Evolutionary conservation across 2,888 invertebrate genomes (phyloP).

Genomic region (Cataglyphis rosenhaueri): DNA sequence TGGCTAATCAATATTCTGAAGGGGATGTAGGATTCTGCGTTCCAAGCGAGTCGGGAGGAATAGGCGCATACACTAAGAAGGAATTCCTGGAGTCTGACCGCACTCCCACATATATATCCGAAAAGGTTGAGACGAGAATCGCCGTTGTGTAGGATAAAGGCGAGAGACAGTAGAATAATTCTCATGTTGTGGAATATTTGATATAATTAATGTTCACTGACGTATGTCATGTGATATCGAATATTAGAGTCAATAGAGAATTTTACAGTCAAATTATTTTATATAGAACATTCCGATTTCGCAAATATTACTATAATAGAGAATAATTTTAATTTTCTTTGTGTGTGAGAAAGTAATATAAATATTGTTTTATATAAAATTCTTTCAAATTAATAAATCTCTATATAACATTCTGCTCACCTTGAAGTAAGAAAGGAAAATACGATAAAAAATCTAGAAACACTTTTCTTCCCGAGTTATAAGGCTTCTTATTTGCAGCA

Average conservation of each 20-base stretch:
- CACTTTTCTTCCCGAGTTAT: not conserved
- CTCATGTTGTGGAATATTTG: not conserved
- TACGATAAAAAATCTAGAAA: not conserved
- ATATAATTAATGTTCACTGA: conserved; percentile 9
- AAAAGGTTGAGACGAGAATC: conserved; percentile 48
- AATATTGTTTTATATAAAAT: not conserved
- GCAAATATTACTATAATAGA: not conserved
- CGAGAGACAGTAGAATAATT: not conserved
- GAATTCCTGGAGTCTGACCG: conserved; percentile 66
- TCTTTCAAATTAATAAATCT: not conserved
- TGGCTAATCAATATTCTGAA: conserved; percentile 84
- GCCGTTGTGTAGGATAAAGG: not conserved
- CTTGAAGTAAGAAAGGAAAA: not conserved
- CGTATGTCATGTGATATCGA: not conserved
- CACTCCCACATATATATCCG: conserved; percentile 33
- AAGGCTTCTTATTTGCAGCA: not conserved
- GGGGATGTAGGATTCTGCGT: conserved; percentile 44
- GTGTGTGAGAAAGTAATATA: not conserved
- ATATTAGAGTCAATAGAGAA: not conserved
- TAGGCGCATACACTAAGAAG: conserved; percentile 52
- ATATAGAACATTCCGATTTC: not conserved
- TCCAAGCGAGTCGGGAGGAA: conserved; percentile 41
- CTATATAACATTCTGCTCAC: not conserved
- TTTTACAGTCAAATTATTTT: not conserved
- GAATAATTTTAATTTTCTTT: not conserved